Base-by-base conservation (phyloP, 2,113 vertebrate genomes). In the Oreocharis arfaki region DNA sequence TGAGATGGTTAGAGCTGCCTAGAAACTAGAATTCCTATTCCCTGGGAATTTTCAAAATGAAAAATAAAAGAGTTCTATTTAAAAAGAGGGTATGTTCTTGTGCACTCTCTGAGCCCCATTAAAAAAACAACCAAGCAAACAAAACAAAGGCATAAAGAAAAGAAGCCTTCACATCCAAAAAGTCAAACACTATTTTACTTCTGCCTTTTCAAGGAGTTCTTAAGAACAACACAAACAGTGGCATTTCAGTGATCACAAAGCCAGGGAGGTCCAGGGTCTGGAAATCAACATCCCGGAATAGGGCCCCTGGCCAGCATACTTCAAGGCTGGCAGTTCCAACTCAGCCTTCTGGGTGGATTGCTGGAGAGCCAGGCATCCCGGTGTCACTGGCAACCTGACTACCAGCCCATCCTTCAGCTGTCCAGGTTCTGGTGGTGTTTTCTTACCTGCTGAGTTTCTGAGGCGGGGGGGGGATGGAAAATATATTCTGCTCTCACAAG, bases 391-490 rank as follows among this genome's bases (percentile, higher is more conserved):
- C 17, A 92, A 7, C 8, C 26, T 52, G 50, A 27, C 35, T 10
- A 53, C 39, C n/a, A 28, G 7, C 8, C 22, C n/a, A 16, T 46
- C 53, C 39, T 89, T 84, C 37, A 49, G 9, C 17, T 80, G 14
- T 24, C 6, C 21, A 11, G 42, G 17, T n/a, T 27, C 56, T 80
- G 27, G 24, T 42, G n/a, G 13, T 59, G 20, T 14, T 69, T 70
- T 67, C 39, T 61, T 16, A n/a, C 14, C 37, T 53, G 21, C 9
- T 68, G 44, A 78, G 5, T 80, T 92, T 63, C 17, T 24, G 30
- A 17, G 11, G 17, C 26, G 13, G 9, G 0, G 2, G 2, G 8
- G 28, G 2, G 4, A 12, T 4, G 9, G 1, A 13, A 46, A 41
- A 21, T 47, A 15, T 24, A 1, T 27, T 56, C 68, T 59, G 22